Evolutionary conservation across 2,888 invertebrate species (phyloP), one percentile per base, ranked within the genome.

Genomic region (Zygaena filipendulae): DNA sequence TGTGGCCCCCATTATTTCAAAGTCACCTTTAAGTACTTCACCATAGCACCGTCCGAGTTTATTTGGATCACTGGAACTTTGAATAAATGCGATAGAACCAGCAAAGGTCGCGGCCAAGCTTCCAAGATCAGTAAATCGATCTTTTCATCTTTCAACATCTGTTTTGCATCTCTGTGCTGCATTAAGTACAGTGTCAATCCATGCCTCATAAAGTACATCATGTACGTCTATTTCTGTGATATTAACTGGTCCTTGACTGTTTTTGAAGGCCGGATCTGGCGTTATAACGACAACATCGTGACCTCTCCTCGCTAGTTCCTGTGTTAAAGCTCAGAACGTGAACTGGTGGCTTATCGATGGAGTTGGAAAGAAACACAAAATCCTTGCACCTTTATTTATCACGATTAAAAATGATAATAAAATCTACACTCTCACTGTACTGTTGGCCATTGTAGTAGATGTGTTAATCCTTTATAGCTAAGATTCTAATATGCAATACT

Each of bases 331-430:
- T 24, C 58, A 49, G 24, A 55, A 70, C 2, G 59, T 53, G 0
- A 64, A 37, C 41, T 75, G 72, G 28, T 77, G 77, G 21, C 74
- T 77, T 11, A 68, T 51, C 0, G 69, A 62, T 1, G 74, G 55
- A 1, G 42, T 42, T 3, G 72, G 52, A 11, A 62, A 46, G 0
- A 61, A 36, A 0, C 42, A 58, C n/a, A 77, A 37, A 27, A 77
- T 75, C 30, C 48, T 55, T 1, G 59, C 60, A 2, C 16, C 16
- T n/a, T n/a, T n/a, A n/a, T n/a, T n/a, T n/a, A n/a, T n/a, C n/a
- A n/a, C n/a, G n/a, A n/a, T n/a, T n/a, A n/a, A n/a, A n/a, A n/a
- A n/a, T n/a, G n/a, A n/a, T n/a, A n/a, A n/a, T n/a, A n/a, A n/a
- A n/a, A n/a, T n/a, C n/a, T n/a, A n/a, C n/a, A n/a, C n/a, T n/a